Base-by-base conservation (phyloP, 2,113 vertebrate species). In the Thymallus thymallus region DNA sequence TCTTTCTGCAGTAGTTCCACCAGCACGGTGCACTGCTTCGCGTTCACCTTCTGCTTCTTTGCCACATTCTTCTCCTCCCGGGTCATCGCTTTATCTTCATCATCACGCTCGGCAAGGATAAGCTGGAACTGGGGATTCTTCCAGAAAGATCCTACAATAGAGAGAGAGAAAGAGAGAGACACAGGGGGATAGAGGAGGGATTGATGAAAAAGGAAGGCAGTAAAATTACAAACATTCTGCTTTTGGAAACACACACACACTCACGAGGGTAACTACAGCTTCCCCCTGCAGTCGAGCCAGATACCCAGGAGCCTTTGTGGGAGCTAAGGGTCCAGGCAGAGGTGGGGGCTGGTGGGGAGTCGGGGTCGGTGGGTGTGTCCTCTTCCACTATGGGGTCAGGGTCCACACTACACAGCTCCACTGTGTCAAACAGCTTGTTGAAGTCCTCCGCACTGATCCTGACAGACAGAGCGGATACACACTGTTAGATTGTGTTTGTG, bases 1-100 rank as follows among this genome's bases (percentile, higher is more conserved):
- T 94, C 63, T 56, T 92, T 94, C 91, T 95, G 93, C 74, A 94
- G 89, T 58, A 94, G 77, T 85, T 95, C 92, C 81, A 94, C 83
- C 84, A 94, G 69, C 32, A 93, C 83, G 0, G 88, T 93, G 84
- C 92, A 92, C 71, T 86, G 75, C 60, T 89, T 90, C 26, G 74
- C 74, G n/a, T n/a, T n/a, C n/a, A n/a, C n/a, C 63, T 86, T 91
- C 61, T 78, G 76, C 18, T 88, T 91, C 32, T 82, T 74, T 0
- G 24, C 73, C 18, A n/a, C 73, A 24, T 75, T 77, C 64, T 80
- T 85, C 32, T 71, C 76, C 16, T 71, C 73, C 1, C 76, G 64
- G 12, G 68, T 61, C 73, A 80, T 16, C 23, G 6, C 45, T 13
- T 71, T 66, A 3, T 79, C n/a, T n/a, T n/a, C 72, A 1, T 81